These are phyloP conservation scores for Armadillidium nasatum DNA, from an alignment of 1,140 invertebrate species.

Conservation along the genomic window DNA sequence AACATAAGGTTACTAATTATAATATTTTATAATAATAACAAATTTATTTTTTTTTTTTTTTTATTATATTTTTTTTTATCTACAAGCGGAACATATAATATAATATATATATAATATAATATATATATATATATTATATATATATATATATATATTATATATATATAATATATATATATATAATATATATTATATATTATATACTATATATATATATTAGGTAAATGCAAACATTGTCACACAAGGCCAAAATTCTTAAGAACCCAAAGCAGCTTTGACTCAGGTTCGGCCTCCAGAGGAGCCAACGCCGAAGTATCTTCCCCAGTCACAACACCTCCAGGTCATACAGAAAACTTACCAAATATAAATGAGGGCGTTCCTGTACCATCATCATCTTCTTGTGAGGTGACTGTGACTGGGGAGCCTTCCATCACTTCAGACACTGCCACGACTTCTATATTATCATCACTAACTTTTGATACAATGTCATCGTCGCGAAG, in stretches of 20 bases:
- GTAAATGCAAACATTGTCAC: slow-evolving; percentile 41
- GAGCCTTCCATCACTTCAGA: neutral
- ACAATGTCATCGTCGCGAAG: neutral
- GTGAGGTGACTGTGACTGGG: neutral
- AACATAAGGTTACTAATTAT: too few species aligned
- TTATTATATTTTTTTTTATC: too few species aligned
- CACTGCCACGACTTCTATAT: neutral
- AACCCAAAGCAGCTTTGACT: slow-evolving; percentile 38
- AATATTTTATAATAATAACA: too few species aligned
- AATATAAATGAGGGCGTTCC: neutral
- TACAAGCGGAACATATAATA: too few species aligned
- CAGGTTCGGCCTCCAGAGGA: neutral
- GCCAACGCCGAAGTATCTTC: neutral
- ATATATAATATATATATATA: too few species aligned
- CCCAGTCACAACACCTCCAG: neutral
- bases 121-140: too few species aligned
- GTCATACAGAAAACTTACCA: neutral
- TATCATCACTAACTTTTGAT: neutral
- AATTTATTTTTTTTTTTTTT: too few species aligned
- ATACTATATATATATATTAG: too few species aligned
- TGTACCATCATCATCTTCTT: neutral
- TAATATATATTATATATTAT: too few species aligned
- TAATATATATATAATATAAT: too few species aligned
- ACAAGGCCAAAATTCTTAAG: slow-evolving; percentile 38
- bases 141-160: too few species aligned